Percentiles rank a stretch among this genome's conserved stretches.
Conservation (phyloP, 2,888 invertebrate species). For the Meganola albula region DNA sequence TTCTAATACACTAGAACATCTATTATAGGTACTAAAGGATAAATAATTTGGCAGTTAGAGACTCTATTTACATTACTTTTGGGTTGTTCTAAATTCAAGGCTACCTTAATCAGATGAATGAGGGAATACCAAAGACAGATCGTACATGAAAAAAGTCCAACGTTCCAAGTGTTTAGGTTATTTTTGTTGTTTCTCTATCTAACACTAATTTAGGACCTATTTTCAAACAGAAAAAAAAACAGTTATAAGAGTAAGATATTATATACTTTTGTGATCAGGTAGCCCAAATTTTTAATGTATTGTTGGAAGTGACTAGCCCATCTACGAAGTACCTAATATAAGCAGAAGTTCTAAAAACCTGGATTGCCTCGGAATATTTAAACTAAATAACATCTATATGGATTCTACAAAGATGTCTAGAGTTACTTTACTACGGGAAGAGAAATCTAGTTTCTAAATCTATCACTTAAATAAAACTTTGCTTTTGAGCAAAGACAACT, state of each 20-base stretch:
- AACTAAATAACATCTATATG: conserved; percentile 22
- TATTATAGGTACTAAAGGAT: conserved; percentile 30
- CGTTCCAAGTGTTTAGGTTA: too few relatives aligned
- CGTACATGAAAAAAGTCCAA: too few relatives aligned
- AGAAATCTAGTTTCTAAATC: conserved; percentile 8
- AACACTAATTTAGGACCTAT: too few relatives aligned
- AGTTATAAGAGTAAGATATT: too few relatives aligned
- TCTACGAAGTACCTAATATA: conserved; percentile 34
- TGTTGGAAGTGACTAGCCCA: conserved; percentile 39
- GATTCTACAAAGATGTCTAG: conserved; percentile 19
- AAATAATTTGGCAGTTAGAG: conserved; percentile 46
- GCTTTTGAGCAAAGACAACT: conserved; percentile 54
- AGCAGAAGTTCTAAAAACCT: conserved; percentile 20
- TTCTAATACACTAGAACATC: conserved; percentile 39
- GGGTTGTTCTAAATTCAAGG: conserved; percentile 17
- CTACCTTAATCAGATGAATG: conserved; percentile 18
- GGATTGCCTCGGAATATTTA: conserved; percentile 16
- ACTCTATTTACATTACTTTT: conserved; percentile 34
- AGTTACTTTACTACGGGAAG: conserved; percentile 10
- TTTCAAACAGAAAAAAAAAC: too few relatives aligned
- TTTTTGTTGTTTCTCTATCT: too few relatives aligned
- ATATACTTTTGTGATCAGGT: too few relatives aligned
- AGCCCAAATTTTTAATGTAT: conserved; percentile 28
- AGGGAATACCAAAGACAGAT: too few relatives aligned
- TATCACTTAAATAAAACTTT: too few relatives aligned